Conservation (phyloP, 2,113 vertebrate genomes). For the Polypterus senegalus region DNA sequence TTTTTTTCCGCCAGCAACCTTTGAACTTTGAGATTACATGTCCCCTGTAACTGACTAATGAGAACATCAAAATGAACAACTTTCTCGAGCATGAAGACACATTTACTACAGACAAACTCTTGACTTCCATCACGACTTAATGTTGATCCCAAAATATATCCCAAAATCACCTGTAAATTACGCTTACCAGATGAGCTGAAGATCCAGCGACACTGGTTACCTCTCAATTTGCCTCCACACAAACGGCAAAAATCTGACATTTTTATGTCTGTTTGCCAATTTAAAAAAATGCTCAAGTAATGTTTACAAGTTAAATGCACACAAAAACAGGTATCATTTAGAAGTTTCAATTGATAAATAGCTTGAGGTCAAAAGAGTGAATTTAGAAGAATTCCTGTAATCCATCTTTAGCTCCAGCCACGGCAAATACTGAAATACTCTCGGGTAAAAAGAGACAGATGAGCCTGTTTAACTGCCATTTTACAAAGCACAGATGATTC, state of each 20-base stretch:
- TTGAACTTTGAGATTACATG: slow-evolving; percentile 32
- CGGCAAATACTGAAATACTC: slow-evolving; percentile 2
- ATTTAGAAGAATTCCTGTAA: slow-evolving; percentile 10
- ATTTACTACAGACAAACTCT: slow-evolving; percentile 57
- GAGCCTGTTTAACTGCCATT: too few species aligned
- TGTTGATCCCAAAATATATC: slow-evolving; percentile 41
- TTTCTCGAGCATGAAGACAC: slow-evolving; percentile 51
- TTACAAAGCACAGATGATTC: too few species aligned
- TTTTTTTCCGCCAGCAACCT: slow-evolving; percentile 41
- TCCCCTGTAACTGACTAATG: slow-evolving; percentile 36
- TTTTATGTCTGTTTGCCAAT: neutral
- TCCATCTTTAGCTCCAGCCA: neutral
- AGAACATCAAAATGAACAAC: slow-evolving; percentile 43
- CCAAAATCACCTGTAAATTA: slow-evolving; percentile 48
- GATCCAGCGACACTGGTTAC: slow-evolving; percentile 53
- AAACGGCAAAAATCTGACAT: slow-evolving; percentile 51
- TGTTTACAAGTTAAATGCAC: too few species aligned
- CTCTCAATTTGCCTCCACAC: slow-evolving; percentile 38
- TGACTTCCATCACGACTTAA: slow-evolving; percentile 41
- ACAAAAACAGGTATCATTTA: too few species aligned
- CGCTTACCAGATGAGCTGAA: slow-evolving; percentile 41
- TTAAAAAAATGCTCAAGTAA: neutral
- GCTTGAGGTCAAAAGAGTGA: neutral
- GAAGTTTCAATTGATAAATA: too few species aligned
- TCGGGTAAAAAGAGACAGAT: neutral